A percentile compares a stretch with the other conserved stretches of the same genome.
phyloP scores from a whole-genome alignment of 2,797 vertebrate genomes.

The Ibycter americanus region DNA sequence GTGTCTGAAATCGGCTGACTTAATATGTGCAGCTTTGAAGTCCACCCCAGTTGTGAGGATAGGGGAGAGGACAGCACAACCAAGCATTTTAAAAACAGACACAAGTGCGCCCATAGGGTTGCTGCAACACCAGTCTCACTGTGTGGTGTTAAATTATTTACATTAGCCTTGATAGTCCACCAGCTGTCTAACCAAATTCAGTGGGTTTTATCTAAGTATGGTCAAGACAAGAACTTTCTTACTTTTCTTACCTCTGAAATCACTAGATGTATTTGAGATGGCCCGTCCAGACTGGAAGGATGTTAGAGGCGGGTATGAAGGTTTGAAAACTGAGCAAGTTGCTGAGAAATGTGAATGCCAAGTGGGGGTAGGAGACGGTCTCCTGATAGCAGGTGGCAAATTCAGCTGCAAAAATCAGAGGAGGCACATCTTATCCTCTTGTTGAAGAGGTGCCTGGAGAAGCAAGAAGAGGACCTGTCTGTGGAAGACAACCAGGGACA shows the following conservation, averaged over 20 bases:
- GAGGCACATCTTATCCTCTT: neutral
- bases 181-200: neutral
- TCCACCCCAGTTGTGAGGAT: neutral
- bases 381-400: neutral
- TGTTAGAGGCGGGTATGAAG: neutral
- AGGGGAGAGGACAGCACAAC: neutral
- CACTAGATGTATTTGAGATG: neutral
- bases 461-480: neutral
- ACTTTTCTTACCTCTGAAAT: neutral
- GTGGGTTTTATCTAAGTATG: neutral
- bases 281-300: neutral
- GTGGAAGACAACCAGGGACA: neutral
- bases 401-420: neutral
- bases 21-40: neutral
- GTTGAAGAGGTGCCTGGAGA: neutral
- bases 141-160: neutral
- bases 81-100: neutral
- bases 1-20: neutral
- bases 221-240: neutral
- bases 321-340: neutral
- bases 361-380: neutral
- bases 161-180: neutral
- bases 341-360: neutral
- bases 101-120: rapidly evolving
- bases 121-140: neutral